Evolutionary conservation across 2,797 vertebrate genomes (phyloP).

Genomic region (Taenioides sp.): DNA sequence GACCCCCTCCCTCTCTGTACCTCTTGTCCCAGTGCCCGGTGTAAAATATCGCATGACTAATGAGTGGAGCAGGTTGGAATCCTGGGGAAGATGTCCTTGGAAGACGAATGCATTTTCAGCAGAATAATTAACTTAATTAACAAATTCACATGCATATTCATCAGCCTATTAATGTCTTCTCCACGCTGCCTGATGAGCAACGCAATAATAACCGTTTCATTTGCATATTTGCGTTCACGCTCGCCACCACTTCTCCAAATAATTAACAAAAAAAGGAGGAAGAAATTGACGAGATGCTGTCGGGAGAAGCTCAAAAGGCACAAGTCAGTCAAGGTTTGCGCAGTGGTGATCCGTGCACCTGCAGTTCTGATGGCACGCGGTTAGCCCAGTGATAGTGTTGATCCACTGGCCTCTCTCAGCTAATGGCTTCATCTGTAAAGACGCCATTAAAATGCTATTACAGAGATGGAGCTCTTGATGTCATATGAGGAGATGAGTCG

Average conservation of each 20-base stretch:
- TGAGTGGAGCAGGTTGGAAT: slow-evolving; percentile 93
- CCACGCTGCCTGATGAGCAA: slow-evolving; percentile 94
- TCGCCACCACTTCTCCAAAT: slow-evolving; percentile 78
- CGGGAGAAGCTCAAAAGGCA: slow-evolving; percentile 43
- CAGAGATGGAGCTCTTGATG: slow-evolving; percentile 6
- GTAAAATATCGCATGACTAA: slow-evolving; percentile 94
- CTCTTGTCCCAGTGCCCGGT: slow-evolving; percentile 71
- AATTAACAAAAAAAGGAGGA: slow-evolving; percentile 72
- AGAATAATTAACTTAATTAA: slow-evolving; percentile 99
- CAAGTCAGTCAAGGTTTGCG: slow-evolving; percentile 38
- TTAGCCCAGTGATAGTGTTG: not conserved
- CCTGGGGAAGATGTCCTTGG: slow-evolving; percentile 97
- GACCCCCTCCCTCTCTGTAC: slow-evolving; percentile 34
- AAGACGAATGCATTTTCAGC: slow-evolving; percentile 97
- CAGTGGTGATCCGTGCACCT: slow-evolving; percentile 40
- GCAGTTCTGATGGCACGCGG: slow-evolving; percentile 17
- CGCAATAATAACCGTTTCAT: slow-evolving; percentile 94
- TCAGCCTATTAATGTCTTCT: slow-evolving; percentile 98
- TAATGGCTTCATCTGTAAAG: slow-evolving; percentile 11
- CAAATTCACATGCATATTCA: slow-evolving; percentile 98
- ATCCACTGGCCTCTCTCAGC: slow-evolving; percentile 1
- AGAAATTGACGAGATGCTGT: slow-evolving; percentile 23
- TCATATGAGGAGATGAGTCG: slow-evolving; percentile 8
- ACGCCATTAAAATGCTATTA: slow-evolving; percentile 8
- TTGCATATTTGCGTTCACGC: slow-evolving; percentile 93